Evolutionary conservation across 2,113 vertebrate genomes (phyloP).

Genomic region (Hyaena hyaena): DNA sequence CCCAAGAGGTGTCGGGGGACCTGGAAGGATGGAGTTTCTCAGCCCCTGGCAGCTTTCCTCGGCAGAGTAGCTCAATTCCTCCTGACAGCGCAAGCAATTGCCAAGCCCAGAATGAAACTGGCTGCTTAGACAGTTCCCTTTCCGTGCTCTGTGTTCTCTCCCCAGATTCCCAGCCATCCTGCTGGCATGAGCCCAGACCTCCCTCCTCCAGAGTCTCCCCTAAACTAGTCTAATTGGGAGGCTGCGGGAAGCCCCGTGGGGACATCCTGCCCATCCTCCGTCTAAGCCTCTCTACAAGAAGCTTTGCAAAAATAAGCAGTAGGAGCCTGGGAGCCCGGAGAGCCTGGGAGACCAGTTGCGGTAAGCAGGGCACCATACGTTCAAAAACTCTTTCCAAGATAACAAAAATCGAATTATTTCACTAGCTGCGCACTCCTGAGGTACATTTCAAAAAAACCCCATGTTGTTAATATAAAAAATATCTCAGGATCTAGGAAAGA

Average conservation of each 20-base stretch:
- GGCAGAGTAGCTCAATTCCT: slow-evolving; percentile 58
- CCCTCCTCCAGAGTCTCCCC: slow-evolving; percentile 73
- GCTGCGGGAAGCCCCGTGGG: slow-evolving; percentile 62
- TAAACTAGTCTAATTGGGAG: slow-evolving; percentile 73
- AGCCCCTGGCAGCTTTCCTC: slow-evolving; percentile 17
- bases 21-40: background rate
- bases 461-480: background rate
- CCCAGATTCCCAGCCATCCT: slow-evolving; percentile 45
- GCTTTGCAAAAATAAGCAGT: slow-evolving; percentile 55
- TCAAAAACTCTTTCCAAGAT: background rate
- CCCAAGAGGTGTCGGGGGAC: background rate
- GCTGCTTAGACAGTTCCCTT: slow-evolving; percentile 67
- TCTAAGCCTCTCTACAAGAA: slow-evolving; percentile 26
- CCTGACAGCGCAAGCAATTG: slow-evolving; percentile 56
- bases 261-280: slow-evolving; percentile 64
- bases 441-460: background rate
- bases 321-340: background rate
- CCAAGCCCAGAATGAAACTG: slow-evolving; percentile 58
- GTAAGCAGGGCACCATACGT: background rate
- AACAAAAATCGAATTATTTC: background rate
- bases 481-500: background rate
- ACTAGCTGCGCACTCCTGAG: no score
- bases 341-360: background rate
- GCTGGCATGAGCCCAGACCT: slow-evolving; percentile 66
- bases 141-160: slow-evolving; percentile 68